Base-by-base conservation (phyloP, 2,888 invertebrate species). In the Adelognathus sp. region DNA sequence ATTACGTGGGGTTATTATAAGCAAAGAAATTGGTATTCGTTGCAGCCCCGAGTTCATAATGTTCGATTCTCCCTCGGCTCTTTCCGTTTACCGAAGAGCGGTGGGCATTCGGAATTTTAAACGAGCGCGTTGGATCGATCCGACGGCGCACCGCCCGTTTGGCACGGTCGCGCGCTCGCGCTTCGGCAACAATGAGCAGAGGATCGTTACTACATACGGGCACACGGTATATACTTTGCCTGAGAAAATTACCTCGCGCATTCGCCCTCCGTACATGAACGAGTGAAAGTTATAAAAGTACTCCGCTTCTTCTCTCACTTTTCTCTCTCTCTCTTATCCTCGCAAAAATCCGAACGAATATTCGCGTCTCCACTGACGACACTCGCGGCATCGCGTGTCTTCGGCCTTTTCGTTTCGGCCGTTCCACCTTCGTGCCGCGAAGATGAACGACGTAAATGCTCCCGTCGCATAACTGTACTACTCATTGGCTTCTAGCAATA, bases 51-150 rank as follows among this genome's bases (percentile, higher is more conserved):
- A 63, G 61, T 69, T 61, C 63, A 58, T 73, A 78, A 73, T 69
- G 69, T 78, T 69, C 56, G 63, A 73, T 69, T 69, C 56, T 58
- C 67, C 58, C 69, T 33, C 56, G 50, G 52, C 58, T 73, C 50
- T 56, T 79, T 52, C 79, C 73, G 79, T 69, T 82, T 79, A 71
- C 71, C 61, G 79, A 56, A 73, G 56, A 52, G 14, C 50, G 61
- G 46, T 27, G 50, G 46, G 76, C 29, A 64, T 69, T 56, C 66
- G 84, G 82, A 86, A 86, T 86, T 86, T 84, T 74, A 82, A 81
- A 78, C 76, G 71, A 58, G 66, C 76, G 66, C 76, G 61, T 36
- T 63, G 61, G 46, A 73, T 72, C 72, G 76, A 66, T 61, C 27
- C 54, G 54, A 31, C 52, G 61, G 21, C 50, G 60, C 44, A 21